A percentile compares a stretch with the other conserved stretches of the same genome.
These are phyloP conservation scores for Tarsius wallacei DNA, from an alignment of 2,797 vertebrate species.

Conservation along the genomic window DNA sequence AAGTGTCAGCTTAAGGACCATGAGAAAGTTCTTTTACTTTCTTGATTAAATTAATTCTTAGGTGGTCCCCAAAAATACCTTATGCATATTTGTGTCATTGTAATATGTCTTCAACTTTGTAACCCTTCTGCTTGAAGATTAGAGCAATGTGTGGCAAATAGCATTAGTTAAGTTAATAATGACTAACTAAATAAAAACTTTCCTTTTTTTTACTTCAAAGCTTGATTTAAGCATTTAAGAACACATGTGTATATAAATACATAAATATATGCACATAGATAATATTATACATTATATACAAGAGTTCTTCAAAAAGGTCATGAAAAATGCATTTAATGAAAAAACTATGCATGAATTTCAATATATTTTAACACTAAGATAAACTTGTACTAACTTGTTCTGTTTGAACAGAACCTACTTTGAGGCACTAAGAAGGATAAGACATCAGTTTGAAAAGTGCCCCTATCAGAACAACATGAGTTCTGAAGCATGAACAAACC, in stretches of 20 bases:
- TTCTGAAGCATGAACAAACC: no score
- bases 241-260: neutral
- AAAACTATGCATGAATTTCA: no score
- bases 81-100: neutral
- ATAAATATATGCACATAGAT: neutral
- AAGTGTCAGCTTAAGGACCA: neutral
- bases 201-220: slow-evolving; percentile 12
- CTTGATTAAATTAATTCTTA: neutral
- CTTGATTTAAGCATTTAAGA: neutral
- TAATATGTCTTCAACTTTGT: neutral
- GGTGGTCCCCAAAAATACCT: neutral
- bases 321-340: no score
- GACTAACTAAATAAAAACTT: slow-evolving; percentile 6
- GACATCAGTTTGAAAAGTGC: no score
- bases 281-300: neutral
- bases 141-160: neutral
- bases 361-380: no score
- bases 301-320: no score
- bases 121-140: neutral
- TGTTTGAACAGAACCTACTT: no score
- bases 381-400: no score
- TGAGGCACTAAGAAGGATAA: no score
- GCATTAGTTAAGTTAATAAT: neutral
- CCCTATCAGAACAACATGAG: no score
- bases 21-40: neutral